Conservation (phyloP, 2,113 vertebrate genomes). For the Taxidea taxus region DNA sequence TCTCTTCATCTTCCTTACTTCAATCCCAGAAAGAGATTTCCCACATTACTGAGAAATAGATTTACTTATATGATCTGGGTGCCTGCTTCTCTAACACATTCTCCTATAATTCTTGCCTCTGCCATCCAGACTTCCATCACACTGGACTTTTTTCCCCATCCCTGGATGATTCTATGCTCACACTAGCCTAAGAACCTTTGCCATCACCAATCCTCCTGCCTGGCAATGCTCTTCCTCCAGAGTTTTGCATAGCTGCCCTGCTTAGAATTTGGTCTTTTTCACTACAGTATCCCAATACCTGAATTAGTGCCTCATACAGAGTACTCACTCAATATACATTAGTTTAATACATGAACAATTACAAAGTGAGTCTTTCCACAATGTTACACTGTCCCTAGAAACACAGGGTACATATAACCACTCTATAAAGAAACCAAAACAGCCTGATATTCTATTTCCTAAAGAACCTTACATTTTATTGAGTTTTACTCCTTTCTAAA, state of each 20-base stretch:
- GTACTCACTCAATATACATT: neutral
- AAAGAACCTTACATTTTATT: neutral
- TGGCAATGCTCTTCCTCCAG: neutral
- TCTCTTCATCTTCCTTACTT: neutral
- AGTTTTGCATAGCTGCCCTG: neutral
- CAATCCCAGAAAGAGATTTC: neutral
- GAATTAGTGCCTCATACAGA: neutral
- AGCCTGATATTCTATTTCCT: neutral
- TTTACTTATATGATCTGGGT: neutral
- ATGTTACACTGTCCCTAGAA: neutral
- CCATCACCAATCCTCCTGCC: neutral
- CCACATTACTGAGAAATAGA: neutral
- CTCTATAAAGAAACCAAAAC: neutral
- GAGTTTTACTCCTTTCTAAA: neutral
- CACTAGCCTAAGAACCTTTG: neutral
- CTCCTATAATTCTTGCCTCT: neutral
- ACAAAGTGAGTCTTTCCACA: neutral
- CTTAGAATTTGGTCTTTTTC: neutral
- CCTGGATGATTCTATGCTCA: neutral
- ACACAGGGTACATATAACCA: neutral
- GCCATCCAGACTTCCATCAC: neutral
- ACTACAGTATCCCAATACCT: neutral
- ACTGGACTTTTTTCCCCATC: neutral
- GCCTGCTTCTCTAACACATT: neutral
- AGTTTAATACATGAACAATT: neutral